A percentile compares a stretch with the other conserved stretches of the same genome.
These are phyloP conservation scores for Sphaerodactylus townsendi DNA, from an alignment of 2,113 vertebrate genomes.

Conservation along the genomic window DNA sequence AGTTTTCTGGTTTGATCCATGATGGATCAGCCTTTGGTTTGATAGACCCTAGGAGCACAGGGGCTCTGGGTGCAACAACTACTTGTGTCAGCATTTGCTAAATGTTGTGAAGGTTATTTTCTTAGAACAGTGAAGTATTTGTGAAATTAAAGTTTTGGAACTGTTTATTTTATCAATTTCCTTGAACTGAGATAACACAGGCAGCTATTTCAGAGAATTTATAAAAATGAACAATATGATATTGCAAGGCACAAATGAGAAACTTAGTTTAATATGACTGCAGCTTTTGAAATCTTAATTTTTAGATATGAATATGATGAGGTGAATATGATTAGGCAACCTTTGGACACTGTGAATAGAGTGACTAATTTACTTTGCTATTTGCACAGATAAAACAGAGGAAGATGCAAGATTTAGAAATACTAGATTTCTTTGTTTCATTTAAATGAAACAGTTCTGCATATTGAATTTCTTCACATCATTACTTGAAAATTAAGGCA, in stretches of 20 bases:
- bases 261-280: constrained; percentile 56
- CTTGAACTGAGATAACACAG: constrained; percentile 51
- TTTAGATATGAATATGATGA: constrained; percentile 51
- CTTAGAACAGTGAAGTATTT: constrained; percentile 52
- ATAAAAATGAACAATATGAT: constrained; percentile 60
- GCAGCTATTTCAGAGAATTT: constrained; percentile 18
- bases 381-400: constrained; percentile 23
- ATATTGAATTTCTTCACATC: constrained; percentile 11
- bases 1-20: no score
- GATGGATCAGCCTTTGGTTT: no score
- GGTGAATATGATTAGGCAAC: constrained; percentile 44
- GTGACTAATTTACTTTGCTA: constrained; percentile 41
- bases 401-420: constrained; percentile 37
- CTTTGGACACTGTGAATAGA: constrained; percentile 33
- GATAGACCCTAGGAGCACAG: constrained; percentile 2
- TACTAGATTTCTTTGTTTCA: constrained; percentile 39
- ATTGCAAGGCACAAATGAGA: constrained; percentile 38
- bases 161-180: constrained; percentile 58
- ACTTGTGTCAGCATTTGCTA: constrained; percentile 49
- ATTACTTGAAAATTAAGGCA: constrained; percentile 35
- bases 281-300: constrained; percentile 55
- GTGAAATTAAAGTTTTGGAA: constrained; percentile 62
- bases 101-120: background rate
- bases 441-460: constrained; percentile 27
- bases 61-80: constrained; percentile 44